Evolutionary conservation across 2,113 vertebrate species (phyloP).

Genomic region (Dasyornis broadbenti): DNA sequence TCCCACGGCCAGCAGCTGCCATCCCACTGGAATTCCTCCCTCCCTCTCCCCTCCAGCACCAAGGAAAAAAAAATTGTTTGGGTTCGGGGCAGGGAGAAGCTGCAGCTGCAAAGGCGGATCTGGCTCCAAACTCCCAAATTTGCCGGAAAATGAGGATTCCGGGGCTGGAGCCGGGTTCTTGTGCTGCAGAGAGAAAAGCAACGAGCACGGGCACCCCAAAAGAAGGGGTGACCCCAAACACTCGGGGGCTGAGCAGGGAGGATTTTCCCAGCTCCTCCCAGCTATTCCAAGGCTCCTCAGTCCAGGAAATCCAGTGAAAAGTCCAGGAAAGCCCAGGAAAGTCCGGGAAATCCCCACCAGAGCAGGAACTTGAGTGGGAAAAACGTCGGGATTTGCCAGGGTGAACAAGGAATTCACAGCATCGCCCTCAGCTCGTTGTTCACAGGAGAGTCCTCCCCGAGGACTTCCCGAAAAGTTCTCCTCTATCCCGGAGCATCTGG

Average conservation of each 20-base stretch:
- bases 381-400: not conserved
- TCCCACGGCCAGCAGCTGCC: not conserved
- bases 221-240: not conserved
- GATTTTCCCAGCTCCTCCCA: not conserved
- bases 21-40: not conserved
- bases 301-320: not conserved
- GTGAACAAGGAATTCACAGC: not conserved
- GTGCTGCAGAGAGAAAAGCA: not conserved
- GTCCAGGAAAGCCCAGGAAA: too few relatives aligned
- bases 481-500: not conserved
- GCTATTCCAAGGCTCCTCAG: not conserved
- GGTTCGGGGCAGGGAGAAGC: not conserved
- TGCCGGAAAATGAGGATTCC: not conserved
- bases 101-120: not conserved
- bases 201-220: accelerated
- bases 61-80: not conserved
- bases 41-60: not conserved
- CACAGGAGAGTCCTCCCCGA: not conserved
- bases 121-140: not conserved
- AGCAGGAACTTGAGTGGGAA: not conserved
- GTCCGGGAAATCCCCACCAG: not conserved
- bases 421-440: not conserved
- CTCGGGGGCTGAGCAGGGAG: not conserved
- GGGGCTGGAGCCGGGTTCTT: not conserved
- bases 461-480: too few relatives aligned